Percentiles rank a stretch among this genome's conserved stretches.
Evolutionary conservation across 1,140 invertebrate species (phyloP).

Genomic region (Agrypnia vestita): DNA sequence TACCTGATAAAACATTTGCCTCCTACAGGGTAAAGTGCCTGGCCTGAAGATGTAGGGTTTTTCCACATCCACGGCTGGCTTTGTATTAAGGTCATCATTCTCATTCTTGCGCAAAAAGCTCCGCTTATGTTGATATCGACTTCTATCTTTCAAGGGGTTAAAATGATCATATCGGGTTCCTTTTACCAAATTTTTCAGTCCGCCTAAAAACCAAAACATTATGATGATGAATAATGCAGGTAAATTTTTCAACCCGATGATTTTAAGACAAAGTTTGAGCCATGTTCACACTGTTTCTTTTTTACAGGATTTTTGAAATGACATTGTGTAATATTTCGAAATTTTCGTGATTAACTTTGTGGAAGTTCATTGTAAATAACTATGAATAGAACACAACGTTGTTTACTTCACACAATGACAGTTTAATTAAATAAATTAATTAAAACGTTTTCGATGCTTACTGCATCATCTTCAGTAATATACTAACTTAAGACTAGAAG

Average conservation of each 20-base stretch:
- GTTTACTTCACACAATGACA: no score
- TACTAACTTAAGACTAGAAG: no score
- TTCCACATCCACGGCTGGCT: conserved; percentile 58
- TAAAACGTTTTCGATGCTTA: no score
- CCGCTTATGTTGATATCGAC: background rate
- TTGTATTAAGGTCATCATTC: background rate
- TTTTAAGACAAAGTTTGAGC: background rate
- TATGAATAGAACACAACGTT: no score
- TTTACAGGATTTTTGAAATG: no score
- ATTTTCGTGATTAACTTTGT: no score
- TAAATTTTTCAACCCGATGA: background rate
- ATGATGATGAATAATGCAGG: no score
- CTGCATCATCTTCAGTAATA: no score
- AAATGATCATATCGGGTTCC: background rate
- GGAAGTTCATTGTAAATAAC: no score
- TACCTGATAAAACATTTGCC: conserved; percentile 90
- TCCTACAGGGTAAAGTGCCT: conserved; percentile 79
- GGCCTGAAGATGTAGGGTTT: conserved; percentile 79
- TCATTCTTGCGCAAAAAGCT: conserved; percentile 11
- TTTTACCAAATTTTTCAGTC: conserved; percentile 46
- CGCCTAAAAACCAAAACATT: conserved; percentile 40
- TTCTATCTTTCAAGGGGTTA: conserved; percentile 18
- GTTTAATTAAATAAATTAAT: no score
- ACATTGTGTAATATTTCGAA: no score
- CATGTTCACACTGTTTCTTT: no score